phyloP scores from a whole-genome alignment of 30 jellyfish, hydroid and myxozoan species.

The Turritopsis dohrnii region DNA sequence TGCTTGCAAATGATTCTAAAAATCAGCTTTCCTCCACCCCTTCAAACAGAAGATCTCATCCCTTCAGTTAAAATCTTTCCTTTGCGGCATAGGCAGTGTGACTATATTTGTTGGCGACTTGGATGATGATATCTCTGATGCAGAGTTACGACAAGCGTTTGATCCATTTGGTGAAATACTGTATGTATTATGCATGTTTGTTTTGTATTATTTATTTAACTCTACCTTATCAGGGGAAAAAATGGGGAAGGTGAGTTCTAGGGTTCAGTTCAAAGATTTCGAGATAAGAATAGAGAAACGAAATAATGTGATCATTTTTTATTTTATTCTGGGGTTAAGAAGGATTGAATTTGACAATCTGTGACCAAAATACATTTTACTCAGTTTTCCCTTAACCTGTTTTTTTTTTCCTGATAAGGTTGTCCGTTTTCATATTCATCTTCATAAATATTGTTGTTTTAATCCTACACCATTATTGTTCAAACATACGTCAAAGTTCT shows the following conservation, averaged over 20 bases:
- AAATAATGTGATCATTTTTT: no score
- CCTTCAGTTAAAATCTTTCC: background rate
- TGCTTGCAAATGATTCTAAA: no score
- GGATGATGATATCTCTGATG: constrained; percentile 72
- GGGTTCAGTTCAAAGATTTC: no score
- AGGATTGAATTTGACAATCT: no score
- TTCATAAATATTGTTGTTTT: background rate
- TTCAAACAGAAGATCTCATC: background rate
- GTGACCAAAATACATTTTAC: no score
- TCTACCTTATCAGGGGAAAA: background rate
- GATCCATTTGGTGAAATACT: constrained; percentile 88
- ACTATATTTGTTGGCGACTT: constrained; percentile 94
- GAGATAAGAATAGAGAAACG: no score
- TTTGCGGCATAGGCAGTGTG: constrained; percentile 38
- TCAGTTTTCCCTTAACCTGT: no score
- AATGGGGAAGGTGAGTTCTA: no score
- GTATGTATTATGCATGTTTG: constrained; percentile 41
- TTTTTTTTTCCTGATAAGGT: no score
- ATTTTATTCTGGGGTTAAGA: no score
- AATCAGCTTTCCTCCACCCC: no score
- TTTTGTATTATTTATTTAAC: background rate
- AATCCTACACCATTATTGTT: background rate
- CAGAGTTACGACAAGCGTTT: constrained; percentile 75
- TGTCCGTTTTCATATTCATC: background rate
- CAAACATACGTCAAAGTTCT: background rate